These are phyloP conservation scores for Potorous gilbertii DNA, from an alignment of 2,797 vertebrate species.

Conservation along the genomic window DNA sequence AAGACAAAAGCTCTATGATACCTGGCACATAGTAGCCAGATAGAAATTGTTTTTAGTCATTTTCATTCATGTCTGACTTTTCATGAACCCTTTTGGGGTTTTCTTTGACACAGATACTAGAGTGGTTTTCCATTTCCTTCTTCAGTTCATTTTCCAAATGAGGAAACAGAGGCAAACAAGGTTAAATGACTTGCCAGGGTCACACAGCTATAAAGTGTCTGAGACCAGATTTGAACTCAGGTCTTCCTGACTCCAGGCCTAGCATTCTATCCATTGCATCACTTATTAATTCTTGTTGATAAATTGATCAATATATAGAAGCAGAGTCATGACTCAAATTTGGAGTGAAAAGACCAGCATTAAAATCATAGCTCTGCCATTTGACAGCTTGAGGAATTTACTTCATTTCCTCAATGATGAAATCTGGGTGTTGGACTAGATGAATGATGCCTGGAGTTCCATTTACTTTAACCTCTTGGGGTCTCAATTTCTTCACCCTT, in stretches of 20 bases:
- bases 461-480: background rate
- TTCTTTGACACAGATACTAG: background rate
- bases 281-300: background rate
- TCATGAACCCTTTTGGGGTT: background rate
- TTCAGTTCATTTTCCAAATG: background rate
- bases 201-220: background rate
- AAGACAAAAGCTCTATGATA: background rate
- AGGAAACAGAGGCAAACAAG: background rate
- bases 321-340: background rate
- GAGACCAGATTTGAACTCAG: background rate
- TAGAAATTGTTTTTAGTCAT: background rate
- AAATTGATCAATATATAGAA: background rate
- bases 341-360: background rate
- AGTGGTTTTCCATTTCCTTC: background rate
- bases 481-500: background rate
- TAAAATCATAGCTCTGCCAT: background rate
- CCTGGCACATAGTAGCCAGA: background rate
- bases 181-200: background rate
- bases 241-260: background rate
- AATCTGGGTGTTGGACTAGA: background rate
- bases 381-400: background rate
- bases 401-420: background rate
- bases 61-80: background rate
- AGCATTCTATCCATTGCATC: background rate
- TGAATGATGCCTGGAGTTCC: background rate